Conservation (phyloP, 2,113 vertebrate genomes). For the Globicephala melas region DNA sequence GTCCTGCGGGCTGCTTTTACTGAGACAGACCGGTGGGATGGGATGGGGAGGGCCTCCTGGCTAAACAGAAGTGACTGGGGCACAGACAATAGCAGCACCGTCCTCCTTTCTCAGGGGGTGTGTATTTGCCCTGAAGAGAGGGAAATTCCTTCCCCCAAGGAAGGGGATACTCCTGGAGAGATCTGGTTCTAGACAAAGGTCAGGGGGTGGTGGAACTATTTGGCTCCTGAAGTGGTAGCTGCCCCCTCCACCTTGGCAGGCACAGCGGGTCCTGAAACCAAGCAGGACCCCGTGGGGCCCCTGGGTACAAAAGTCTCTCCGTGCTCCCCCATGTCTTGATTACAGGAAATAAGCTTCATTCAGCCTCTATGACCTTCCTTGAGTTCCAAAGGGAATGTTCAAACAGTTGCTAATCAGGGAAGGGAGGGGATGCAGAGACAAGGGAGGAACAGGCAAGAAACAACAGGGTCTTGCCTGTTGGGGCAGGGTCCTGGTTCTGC, state of each 20-base stretch:
- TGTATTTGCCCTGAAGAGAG: neutral
- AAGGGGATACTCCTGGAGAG: neutral
- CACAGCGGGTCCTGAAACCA: neutral
- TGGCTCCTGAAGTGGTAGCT: too few species aligned
- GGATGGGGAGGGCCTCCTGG: neutral
- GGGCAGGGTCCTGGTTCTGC: neutral
- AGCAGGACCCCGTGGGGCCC: neutral
- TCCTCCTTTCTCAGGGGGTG: neutral
- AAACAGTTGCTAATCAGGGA: too few species aligned
- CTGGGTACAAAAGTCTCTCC: neutral
- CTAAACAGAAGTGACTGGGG: neutral
- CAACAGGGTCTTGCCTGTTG: too few species aligned
- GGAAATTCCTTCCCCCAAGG: neutral
- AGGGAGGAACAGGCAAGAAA: neutral
- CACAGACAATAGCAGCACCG: accelerated
- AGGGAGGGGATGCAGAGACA: too few species aligned
- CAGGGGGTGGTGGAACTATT: neutral
- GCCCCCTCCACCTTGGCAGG: accelerated
- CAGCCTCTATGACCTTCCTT: neutral
- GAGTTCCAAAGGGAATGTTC: too few species aligned
- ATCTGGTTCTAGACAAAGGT: neutral
- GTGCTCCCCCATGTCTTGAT: neutral
- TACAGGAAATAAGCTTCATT: neutral
- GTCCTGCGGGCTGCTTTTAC: neutral
- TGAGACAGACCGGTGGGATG: neutral